phyloP scores from a whole-genome alignment of 2,113 vertebrate species.

The Stegostoma tigrinum region DNA sequence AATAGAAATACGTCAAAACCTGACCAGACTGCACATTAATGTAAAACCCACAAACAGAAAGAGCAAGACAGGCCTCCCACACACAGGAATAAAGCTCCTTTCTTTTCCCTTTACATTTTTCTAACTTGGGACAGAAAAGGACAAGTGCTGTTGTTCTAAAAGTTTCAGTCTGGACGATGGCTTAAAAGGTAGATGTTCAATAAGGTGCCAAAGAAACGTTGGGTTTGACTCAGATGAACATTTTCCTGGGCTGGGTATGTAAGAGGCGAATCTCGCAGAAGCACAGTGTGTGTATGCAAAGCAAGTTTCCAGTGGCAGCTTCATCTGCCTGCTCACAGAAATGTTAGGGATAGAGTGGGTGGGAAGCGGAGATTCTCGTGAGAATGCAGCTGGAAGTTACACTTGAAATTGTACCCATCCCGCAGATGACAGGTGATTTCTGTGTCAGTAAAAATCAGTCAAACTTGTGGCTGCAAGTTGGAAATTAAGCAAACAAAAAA shows the following conservation, averaged over 20 bases:
- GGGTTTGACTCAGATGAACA: neutral
- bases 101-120: neutral
- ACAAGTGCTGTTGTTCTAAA: neutral
- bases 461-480: neutral
- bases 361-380: neutral
- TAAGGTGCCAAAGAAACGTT: neutral
- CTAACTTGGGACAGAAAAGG: neutral
- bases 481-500: neutral
- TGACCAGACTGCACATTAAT: neutral
- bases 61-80: neutral
- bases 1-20: neutral
- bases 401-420: neutral
- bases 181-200: neutral
- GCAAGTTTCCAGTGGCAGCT: neutral
- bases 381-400: neutral
- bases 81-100: neutral
- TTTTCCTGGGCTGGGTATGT: neutral
- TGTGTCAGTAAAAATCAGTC: neutral
- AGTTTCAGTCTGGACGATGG: neutral
- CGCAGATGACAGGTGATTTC: no score
- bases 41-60: neutral
- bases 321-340: neutral
- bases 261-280: neutral
- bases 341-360: neutral
- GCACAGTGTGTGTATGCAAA: neutral